Percentiles rank a stretch among this genome's conserved stretches.
Conservation (phyloP, 2,113 vertebrate species). For the Odocoileus virginianus region DNA sequence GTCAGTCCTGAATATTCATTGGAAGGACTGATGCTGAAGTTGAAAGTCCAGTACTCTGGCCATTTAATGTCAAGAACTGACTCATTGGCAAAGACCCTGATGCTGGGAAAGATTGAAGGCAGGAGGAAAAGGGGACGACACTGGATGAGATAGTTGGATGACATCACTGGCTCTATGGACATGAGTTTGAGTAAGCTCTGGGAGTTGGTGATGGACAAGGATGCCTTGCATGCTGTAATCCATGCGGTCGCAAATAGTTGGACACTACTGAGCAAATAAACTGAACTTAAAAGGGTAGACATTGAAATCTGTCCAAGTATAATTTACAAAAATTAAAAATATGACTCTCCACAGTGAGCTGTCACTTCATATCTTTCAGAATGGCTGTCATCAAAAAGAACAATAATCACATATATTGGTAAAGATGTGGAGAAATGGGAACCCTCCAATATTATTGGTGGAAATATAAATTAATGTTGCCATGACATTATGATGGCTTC, state of each 20-base stretch:
- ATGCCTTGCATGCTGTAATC: background rate
- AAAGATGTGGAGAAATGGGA: background rate
- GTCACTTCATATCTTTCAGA: background rate
- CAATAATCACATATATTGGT: background rate
- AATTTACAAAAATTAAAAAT: background rate
- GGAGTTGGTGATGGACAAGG: background rate
- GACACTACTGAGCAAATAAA: background rate
- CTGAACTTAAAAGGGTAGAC: background rate
- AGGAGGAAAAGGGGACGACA: background rate
- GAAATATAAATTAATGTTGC: background rate
- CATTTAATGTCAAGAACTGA: background rate
- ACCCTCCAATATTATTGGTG: background rate
- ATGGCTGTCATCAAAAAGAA: background rate
- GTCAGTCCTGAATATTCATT: background rate
- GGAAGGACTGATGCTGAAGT: background rate
- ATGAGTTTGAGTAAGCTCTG: background rate
- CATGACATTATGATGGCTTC: background rate
- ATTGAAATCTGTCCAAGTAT: background rate
- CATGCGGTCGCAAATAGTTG: background rate
- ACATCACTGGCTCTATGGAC: background rate
- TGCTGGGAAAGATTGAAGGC: background rate
- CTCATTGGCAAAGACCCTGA: background rate
- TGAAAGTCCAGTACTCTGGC: background rate
- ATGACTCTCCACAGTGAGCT: background rate
- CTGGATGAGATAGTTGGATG: background rate